phyloP scores from a whole-genome alignment of 2,888 invertebrate genomes.

The Parnassius smintheus region DNA sequence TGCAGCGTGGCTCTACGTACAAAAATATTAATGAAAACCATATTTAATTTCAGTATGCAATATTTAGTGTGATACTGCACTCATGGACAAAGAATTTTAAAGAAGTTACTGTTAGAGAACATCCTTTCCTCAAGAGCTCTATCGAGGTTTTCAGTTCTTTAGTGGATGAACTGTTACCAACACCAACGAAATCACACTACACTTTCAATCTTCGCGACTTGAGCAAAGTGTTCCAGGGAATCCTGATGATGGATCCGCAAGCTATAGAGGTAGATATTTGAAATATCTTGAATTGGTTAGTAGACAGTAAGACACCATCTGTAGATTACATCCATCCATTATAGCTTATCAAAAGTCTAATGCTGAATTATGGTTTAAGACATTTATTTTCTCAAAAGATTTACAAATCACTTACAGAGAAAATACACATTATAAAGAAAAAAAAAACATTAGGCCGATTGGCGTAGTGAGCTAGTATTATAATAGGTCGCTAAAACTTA shows the following conservation, averaged over 20 bases:
- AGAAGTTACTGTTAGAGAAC: conserved; percentile 50
- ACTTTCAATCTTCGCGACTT: conserved; percentile 94
- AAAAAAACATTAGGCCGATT: too few species aligned
- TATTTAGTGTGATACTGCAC: conserved; percentile 86
- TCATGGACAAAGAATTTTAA: conserved; percentile 82
- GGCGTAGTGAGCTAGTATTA: too few species aligned
- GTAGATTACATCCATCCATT: too few species aligned
- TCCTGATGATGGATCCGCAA: conserved; percentile 86
- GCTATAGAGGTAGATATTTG: conserved; percentile 75
- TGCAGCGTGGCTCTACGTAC: too few species aligned
- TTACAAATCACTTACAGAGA: too few species aligned
- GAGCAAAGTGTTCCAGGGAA: conserved; percentile 90
- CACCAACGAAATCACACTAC: conserved; percentile 94
- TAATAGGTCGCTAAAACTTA: too few species aligned
- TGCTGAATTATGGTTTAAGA: too few species aligned
- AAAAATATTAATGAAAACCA: neutral
- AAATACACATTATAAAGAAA: too few species aligned
- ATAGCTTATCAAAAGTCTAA: too few species aligned
- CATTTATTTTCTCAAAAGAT: too few species aligned
- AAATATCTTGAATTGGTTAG: too few species aligned
- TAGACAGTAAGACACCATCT: too few species aligned
- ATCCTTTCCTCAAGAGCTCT: conserved; percentile 83
- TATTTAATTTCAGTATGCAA: conserved; percentile 52
- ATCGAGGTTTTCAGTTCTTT: conserved; percentile 85
- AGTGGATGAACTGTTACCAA: conserved; percentile 88